These are phyloP conservation scores for Tragelaphus buxtoni DNA, from an alignment of 2,113 vertebrate species.

Conservation along the genomic window DNA sequence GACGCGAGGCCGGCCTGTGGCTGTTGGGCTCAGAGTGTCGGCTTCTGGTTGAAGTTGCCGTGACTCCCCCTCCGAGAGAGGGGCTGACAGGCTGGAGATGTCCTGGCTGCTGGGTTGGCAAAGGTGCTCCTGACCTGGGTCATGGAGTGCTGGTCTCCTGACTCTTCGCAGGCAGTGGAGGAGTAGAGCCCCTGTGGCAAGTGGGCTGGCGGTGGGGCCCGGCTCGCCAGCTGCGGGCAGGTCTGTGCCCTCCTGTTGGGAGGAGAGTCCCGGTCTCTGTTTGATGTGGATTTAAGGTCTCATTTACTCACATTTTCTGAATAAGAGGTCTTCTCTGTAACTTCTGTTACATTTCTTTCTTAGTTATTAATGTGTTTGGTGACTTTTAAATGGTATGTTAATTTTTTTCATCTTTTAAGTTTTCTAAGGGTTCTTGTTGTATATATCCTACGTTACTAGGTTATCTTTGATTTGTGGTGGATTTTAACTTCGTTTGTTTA, in stretches of 20 bases:
- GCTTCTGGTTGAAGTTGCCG: neutral
- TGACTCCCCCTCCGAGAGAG: neutral
- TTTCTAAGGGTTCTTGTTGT: neutral
- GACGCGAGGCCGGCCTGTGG: accelerated
- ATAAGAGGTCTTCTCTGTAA: neutral
- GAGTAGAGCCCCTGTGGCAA: too few species aligned
- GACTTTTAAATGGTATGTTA: neutral
- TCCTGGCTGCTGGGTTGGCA: neutral
- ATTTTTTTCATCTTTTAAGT: neutral
- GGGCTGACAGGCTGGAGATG: neutral
- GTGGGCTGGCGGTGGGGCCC: neutral
- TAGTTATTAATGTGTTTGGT: accelerated
- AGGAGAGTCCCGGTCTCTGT: neutral
- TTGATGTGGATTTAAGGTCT: neutral
- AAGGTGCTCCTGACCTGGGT: neutral
- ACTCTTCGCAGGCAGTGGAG: neutral
- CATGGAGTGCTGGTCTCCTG: neutral
- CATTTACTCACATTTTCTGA: neutral
- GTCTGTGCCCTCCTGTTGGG: too few species aligned
- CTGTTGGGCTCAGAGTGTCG: too few species aligned
- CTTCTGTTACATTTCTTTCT: neutral
- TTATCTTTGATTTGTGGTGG: neutral
- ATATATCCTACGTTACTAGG: accelerated
- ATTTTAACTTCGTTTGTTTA: neutral
- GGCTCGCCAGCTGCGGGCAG: too few species aligned